These are phyloP conservation scores for Cremastinae sp. DNA, from an alignment of 2,888 invertebrate genomes.

Conservation along the genomic window DNA sequence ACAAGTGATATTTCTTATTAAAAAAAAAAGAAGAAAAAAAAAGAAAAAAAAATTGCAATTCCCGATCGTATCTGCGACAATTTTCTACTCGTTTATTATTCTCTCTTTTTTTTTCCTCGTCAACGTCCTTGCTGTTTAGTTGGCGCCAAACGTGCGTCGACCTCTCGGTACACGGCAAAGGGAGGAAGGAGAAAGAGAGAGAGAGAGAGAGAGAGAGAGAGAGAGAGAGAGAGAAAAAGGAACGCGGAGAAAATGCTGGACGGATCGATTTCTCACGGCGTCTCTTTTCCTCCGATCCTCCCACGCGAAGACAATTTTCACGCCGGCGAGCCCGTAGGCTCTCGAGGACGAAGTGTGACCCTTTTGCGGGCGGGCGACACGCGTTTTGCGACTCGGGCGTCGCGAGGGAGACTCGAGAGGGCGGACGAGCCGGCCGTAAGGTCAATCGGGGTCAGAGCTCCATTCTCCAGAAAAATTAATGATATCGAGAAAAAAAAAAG, in stretches of 20 bases:
- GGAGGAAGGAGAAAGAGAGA: conserved; percentile 17
- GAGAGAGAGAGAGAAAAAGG: conserved; percentile 14
- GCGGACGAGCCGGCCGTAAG: background rate
- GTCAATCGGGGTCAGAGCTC: conserved; percentile 19
- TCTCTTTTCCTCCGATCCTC: conserved; percentile 30
- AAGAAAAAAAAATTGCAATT: too few species aligned
- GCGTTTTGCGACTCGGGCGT: background rate
- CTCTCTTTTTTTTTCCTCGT: conserved; percentile 2
- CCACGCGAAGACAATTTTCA: conserved; percentile 46
- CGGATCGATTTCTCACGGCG: conserved; percentile 60
- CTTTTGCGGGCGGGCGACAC: conserved; percentile 14
- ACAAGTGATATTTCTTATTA: background rate
- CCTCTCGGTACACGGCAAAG: conserved; percentile 24
- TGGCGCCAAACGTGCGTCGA: conserved; percentile 62
- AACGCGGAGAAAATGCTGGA: conserved; percentile 43
- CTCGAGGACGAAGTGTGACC: conserved; percentile 30
- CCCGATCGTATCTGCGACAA: too few species aligned
- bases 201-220: background rate
- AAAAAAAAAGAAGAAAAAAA: too few species aligned
- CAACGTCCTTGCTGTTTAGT: conserved; percentile 61
- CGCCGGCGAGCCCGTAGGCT: conserved; percentile 30
- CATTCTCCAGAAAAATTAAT: background rate
- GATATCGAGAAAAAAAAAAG: too few species aligned
- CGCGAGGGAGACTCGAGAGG: conserved; percentile 8
- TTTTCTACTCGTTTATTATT: too few species aligned